These are phyloP conservation scores for Lepidocyrtinus sp. DNA, from an alignment of 2,888 invertebrate species.

Conservation along the genomic window DNA sequence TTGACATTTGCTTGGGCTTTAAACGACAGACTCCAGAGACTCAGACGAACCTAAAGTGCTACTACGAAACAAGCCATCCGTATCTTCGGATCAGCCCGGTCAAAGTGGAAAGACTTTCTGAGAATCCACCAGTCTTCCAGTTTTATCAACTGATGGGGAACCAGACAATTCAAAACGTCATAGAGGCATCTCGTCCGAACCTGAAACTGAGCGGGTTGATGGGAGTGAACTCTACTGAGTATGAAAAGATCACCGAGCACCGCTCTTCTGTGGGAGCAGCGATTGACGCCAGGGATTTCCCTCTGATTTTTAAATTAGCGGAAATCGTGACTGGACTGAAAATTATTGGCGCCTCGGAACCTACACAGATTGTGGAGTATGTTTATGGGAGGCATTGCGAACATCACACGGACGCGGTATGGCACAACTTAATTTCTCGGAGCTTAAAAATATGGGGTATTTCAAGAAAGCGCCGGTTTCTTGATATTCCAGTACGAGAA, in stretches of 20 bases:
- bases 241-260: not conserved
- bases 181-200: not conserved
- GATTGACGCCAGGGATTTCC: not conserved
- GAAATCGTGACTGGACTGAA: conserved; percentile 24
- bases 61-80: not conserved
- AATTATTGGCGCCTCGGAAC: not conserved
- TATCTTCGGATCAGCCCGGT: conserved; percentile 17
- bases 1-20: not conserved
- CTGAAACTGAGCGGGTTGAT: not conserved
- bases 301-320: not conserved
- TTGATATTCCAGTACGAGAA: not conserved
- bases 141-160: conserved; percentile 25
- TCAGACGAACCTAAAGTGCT: not conserved
- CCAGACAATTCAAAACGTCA: not conserved
- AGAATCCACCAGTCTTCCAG: conserved; percentile 23
- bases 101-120: conserved; percentile 23
- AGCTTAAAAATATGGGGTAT: not conserved
- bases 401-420: conserved; percentile 4
- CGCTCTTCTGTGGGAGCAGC: not conserved
- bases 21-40: not conserved
- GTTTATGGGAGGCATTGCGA: conserved; percentile 16
- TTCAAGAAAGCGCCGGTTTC: not conserved
- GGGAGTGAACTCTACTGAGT: not conserved
- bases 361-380: conserved; percentile 14
- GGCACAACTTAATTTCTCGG: not conserved